Base-by-base conservation (phyloP, 2,113 vertebrate genomes). In the Antennarius striatus region DNA sequence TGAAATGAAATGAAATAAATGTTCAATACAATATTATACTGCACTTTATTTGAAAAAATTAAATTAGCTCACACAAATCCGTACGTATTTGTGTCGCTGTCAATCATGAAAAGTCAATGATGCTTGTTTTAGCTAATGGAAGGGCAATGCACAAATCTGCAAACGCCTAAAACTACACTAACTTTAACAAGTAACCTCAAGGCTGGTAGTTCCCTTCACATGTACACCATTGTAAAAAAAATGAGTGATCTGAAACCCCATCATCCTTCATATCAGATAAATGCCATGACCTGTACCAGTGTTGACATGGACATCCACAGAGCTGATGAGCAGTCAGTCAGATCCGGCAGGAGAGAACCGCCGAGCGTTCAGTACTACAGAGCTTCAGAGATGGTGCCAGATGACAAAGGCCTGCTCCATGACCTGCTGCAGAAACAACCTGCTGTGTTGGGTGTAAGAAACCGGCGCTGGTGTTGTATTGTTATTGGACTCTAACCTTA, bases 371-470 rank as follows among this genome's bases (percentile, higher is more conserved):
- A 6, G 12, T 36, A 70, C 36, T 93, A 92, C 73, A 54, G 70
- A 28, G 82, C 89, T n/a, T 7, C 36, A 28, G 70, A 82, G 11
- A 1, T 81, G 0, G 0, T 88, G 2, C 82, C 83, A 0, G 51
- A 48, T 0, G 1, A 16, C 2, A 54, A 63, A 29, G 62, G 49
- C 10, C 73, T 60, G 0, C 75, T 91, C 53, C 76, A 90, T 4
- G 45, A 67, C 4, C 80, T 92, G 43, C 65, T 91, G 50, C 65
- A 67, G 68, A 92, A 86, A 66, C 81, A 91, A 13, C 87, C 89
- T 0, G 79, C 85, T 2, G 76, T 84, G 6, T 54, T 91, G 39
- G 92, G 90, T 68, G 92, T 93, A 80, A 90, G 89, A 64, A 15
- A 15, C 15, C 13, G 42, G 4, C 30, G 15, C n/a, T 36, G 54